Conservation (phyloP, 2,888 invertebrate species). For the Orchesella flavescens region DNA sequence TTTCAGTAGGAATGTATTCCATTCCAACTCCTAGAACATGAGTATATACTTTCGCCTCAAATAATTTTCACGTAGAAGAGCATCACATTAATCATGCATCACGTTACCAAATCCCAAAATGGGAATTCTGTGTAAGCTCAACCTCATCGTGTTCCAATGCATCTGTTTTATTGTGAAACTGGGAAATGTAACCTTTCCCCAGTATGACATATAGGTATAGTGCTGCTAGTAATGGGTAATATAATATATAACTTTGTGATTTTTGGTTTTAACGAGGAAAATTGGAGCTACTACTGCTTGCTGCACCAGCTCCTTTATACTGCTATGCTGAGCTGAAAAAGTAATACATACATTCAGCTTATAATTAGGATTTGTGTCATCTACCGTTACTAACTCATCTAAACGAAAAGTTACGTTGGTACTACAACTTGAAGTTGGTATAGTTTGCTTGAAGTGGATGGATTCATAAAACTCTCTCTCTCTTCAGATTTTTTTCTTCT, state of each 20-base stretch:
- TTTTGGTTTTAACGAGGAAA: slow-evolving; percentile 25
- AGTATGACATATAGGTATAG: background rate
- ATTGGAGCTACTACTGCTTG: slow-evolving; percentile 4
- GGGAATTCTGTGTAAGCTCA: slow-evolving; percentile 60
- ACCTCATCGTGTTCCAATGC: slow-evolving; percentile 52
- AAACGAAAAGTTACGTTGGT: no score
- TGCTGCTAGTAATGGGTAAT: background rate
- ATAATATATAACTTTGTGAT: slow-evolving; percentile 18
- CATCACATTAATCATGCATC: slow-evolving; percentile 60
- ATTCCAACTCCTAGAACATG: no score
- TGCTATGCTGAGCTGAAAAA: background rate
- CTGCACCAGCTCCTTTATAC: background rate
- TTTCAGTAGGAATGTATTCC: no score
- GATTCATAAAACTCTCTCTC: no score
- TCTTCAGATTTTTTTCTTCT: no score
- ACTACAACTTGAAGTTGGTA: no score
- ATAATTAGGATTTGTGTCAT: no score
- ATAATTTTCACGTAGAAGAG: slow-evolving; percentile 43
- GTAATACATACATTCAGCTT: no score
- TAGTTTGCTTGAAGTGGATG: no score
- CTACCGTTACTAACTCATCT: no score
- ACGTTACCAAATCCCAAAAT: slow-evolving; percentile 57
- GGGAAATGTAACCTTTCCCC: background rate
- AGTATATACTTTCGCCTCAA: slow-evolving; percentile 18
- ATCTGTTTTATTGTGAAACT: slow-evolving; percentile 15